phyloP scores from a whole-genome alignment of 2,113 vertebrate genomes.

The Pseudorhombus dupliciocellatus region DNA sequence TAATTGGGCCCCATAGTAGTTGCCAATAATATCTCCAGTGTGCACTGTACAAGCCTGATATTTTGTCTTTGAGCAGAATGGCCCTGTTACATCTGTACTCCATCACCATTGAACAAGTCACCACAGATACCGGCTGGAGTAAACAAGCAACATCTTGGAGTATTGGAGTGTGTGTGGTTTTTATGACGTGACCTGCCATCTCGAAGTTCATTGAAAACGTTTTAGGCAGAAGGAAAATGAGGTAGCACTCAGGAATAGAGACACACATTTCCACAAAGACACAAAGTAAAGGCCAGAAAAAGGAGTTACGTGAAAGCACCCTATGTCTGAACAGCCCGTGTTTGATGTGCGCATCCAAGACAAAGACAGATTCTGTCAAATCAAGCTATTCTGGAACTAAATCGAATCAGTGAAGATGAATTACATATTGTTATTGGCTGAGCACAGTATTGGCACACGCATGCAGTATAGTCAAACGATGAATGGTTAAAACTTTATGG shows the following conservation, averaged over 20 bases:
- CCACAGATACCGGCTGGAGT: background rate
- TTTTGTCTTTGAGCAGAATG: slow-evolving; percentile 11
- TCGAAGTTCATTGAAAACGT: background rate
- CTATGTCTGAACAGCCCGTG: background rate
- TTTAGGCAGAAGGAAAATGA: no score
- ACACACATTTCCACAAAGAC: background rate
- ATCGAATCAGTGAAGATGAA: no score
- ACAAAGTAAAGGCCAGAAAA: background rate
- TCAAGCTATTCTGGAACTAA: no score
- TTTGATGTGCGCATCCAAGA: no score
- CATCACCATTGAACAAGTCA: background rate
- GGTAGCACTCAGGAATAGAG: background rate
- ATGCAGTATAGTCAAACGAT: no score
- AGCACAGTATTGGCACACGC: no score
- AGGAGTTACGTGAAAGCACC: background rate
- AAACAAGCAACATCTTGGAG: background rate
- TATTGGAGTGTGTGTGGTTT: background rate
- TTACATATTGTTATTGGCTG: no score
- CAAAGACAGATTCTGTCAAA: no score
- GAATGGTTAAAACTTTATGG: no score
- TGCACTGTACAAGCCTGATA: background rate
- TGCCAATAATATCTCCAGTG: slow-evolving; percentile 38
- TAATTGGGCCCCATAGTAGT: slow-evolving; percentile 46
- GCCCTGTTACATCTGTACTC: slow-evolving; percentile 3
- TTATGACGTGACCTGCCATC: background rate